A percentile compares a stretch with the other conserved stretches of the same genome.
Evolutionary conservation across 92 coral and sea anemone species (phyloP).

Genomic region (Zoanthus solanderi): DNA sequence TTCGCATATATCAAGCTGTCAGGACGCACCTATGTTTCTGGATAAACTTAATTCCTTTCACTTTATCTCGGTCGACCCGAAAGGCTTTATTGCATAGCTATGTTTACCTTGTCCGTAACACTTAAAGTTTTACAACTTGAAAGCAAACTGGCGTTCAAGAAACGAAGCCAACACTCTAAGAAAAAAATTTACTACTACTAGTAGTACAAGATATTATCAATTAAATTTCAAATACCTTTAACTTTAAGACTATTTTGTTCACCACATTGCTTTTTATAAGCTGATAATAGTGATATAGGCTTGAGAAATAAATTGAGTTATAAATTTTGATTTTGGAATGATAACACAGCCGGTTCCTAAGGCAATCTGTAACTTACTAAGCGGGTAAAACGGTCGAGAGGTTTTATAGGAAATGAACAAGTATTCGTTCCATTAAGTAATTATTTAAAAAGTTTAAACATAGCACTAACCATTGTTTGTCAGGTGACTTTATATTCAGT

Average conservation of each 20-base stretch:
- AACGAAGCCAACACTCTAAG: background rate
- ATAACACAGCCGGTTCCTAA: too few species aligned
- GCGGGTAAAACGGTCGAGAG: background rate
- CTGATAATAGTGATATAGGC: too few species aligned
- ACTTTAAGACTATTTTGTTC: background rate
- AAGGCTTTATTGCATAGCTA: conserved; percentile 14
- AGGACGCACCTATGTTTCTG: conserved; percentile 7
- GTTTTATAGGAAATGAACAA: background rate
- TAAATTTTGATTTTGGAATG: too few species aligned
- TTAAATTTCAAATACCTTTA: background rate
- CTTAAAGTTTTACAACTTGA: background rate
- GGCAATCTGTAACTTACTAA: too few species aligned
- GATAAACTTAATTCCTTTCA: conserved; percentile 37
- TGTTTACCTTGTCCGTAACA: conserved; percentile 40
- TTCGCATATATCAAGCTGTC: conserved; percentile 37
- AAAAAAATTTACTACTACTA: too few species aligned
- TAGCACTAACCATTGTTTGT: background rate
- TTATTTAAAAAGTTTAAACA: conserved; percentile 10
- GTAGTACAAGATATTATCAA: background rate
- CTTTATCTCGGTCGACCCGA: background rate
- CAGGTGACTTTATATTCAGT: background rate
- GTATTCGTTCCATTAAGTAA: conserved; percentile 4
- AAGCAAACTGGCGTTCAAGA: conserved; percentile 18
- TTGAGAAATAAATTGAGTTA: background rate
- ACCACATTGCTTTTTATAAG: too few species aligned